Conservation (phyloP, 2,888 invertebrate species). For the Lathronympha strigana region DNA sequence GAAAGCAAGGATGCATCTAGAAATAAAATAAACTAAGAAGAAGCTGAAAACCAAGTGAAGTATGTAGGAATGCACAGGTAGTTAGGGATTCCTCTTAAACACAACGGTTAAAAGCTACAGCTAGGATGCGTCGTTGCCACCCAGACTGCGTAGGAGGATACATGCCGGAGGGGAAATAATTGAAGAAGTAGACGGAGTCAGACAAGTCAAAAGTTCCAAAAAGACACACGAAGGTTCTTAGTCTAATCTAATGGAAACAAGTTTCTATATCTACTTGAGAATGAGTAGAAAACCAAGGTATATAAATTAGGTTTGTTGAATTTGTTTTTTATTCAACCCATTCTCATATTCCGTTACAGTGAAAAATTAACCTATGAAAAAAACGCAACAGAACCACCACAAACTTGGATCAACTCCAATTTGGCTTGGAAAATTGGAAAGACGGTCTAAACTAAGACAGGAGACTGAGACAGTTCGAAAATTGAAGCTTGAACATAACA, state of each 20-base stretch:
- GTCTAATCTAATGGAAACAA: conserved; percentile 63
- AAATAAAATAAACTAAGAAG: conserved; percentile 8
- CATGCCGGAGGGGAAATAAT: conserved; percentile 63
- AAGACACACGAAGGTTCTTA: conserved; percentile 60
- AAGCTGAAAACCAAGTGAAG: conserved; percentile 35
- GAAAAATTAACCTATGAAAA: conserved; percentile 42
- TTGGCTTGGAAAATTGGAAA: conserved; percentile 56
- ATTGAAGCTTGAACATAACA: conserved; percentile 78
- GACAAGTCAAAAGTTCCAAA: conserved; percentile 61
- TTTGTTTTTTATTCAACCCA: conserved; percentile 53
- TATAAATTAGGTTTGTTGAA: conserved; percentile 46
- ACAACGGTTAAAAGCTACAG: conserved; percentile 38
- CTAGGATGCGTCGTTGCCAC: conserved; percentile 34
- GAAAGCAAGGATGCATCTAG: conserved; percentile 35
- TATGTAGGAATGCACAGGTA: conserved; percentile 46
- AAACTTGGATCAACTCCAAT: conserved; percentile 54
- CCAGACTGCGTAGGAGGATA: conserved; percentile 45
- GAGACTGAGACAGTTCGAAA: conserved; percentile 61
- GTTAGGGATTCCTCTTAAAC: conserved; percentile 23
- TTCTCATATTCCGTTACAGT: conserved; percentile 53
- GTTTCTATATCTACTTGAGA: conserved; percentile 65
- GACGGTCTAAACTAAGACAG: conserved; percentile 71
- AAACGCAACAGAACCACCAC: conserved; percentile 44
- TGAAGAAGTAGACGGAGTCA: conserved; percentile 54
- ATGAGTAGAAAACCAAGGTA: conserved; percentile 52